phyloP scores from a whole-genome alignment of 2,888 invertebrate species.

The Cecidostiba fungosa region DNA sequence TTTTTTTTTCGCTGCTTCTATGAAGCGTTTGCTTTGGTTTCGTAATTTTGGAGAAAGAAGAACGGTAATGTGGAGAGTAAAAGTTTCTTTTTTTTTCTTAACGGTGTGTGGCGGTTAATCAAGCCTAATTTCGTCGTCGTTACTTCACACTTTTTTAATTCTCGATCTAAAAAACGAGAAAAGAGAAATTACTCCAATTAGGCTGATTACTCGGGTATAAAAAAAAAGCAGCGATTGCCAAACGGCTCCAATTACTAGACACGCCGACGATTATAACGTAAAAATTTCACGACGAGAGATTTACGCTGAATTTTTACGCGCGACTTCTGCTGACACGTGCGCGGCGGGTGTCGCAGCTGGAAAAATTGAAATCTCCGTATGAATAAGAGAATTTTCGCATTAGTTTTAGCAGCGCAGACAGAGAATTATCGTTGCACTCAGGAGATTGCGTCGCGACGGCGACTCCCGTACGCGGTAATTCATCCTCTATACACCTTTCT shows the following conservation, averaged over 20 bases:
- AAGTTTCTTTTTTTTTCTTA: not conserved
- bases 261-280: not conserved
- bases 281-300: conserved; percentile 16
- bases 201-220: conserved; percentile 3
- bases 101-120: not conserved
- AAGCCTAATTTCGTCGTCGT: not conserved
- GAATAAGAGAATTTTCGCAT: conserved; percentile 34
- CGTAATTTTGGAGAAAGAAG: not conserved
- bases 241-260: conserved; percentile 27
- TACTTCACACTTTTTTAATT: conserved; percentile 7
- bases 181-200: conserved; percentile 26
- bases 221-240: conserved; percentile 22
- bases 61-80: not conserved
- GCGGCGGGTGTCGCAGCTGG: not conserved
- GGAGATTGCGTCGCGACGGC: conserved; percentile 21
- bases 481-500: not conserved
- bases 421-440: conserved; percentile 53
- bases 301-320: not conserved
- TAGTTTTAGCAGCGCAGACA: conserved; percentile 29
- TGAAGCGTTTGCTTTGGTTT: not conserved
- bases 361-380: conserved; percentile 40
- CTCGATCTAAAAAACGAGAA: not conserved
- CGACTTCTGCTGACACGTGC: conserved; percentile 1
- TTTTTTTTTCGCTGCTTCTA: not conserved
- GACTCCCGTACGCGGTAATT: not conserved